phyloP scores from a whole-genome alignment of 2,113 vertebrate species.

The Sinocyclocheilus anophthalmus region DNA sequence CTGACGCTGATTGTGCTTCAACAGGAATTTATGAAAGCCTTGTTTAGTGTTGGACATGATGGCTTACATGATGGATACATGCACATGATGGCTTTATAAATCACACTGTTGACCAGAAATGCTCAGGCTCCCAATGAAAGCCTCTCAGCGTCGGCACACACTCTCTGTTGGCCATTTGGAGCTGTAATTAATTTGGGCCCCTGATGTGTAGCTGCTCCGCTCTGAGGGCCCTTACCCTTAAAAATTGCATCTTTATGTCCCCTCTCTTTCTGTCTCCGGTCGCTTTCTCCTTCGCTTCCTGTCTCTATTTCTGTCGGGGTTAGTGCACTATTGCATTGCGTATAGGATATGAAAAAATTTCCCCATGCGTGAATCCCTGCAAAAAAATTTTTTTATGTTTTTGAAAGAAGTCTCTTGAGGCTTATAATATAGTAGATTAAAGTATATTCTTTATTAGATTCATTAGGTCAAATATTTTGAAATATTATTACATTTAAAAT shows the following conservation, averaged over 20 bases:
- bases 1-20: slow-evolving; percentile 59
- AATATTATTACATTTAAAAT: not conserved
- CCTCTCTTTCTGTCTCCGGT: not conserved
- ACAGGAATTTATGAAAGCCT: slow-evolving; percentile 62
- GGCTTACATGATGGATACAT: not conserved
- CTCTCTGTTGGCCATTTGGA: slow-evolving; percentile 69
- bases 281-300: not conserved
- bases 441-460: too few relatives aligned
- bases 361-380: not conserved
- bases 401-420: not conserved
- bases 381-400: not conserved
- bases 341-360: not conserved
- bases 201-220: slow-evolving; percentile 58
- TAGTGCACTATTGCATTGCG: not conserved
- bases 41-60: not conserved
- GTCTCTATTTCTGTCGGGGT: not conserved
- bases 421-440: too few relatives aligned
- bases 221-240: slow-evolving; percentile 19
- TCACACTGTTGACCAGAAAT: slow-evolving; percentile 56
- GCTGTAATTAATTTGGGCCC: slow-evolving; percentile 74
- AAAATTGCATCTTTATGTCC: slow-evolving; percentile 7
- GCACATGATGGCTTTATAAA: slow-evolving; percentile 66
- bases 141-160: slow-evolving; percentile 36
- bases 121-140: slow-evolving; percentile 33
- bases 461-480: not conserved